These are phyloP conservation scores for Phyllostomus discolor DNA, from an alignment of 2,113 vertebrate species.

Conservation along the genomic window DNA sequence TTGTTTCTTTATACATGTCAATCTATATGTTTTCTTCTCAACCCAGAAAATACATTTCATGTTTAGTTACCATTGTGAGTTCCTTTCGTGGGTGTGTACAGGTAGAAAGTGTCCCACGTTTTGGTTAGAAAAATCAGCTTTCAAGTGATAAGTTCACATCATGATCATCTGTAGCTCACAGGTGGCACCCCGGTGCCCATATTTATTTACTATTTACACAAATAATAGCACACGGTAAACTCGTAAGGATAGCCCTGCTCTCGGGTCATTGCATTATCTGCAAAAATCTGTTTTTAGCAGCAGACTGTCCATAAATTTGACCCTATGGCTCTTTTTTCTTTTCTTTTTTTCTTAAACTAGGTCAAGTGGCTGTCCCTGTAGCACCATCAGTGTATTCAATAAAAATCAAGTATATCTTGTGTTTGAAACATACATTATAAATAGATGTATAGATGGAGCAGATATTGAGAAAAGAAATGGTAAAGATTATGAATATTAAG, in stretches of 20 bases:
- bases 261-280: background rate
- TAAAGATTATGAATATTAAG: slow-evolving; percentile 91
- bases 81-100: background rate
- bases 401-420: slow-evolving; percentile 83
- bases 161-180: background rate
- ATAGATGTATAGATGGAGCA: slow-evolving; percentile 84
- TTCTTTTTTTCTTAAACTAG: slow-evolving; percentile 66
- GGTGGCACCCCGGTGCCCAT: background rate
- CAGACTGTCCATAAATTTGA: slow-evolving; percentile 64
- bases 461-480: slow-evolving; percentile 84
- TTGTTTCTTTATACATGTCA: background rate
- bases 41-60: background rate
- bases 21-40: background rate
- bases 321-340: slow-evolving; percentile 59
- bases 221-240: slow-evolving; percentile 17
- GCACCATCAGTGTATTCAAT: slow-evolving; percentile 73
- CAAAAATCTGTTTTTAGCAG: slow-evolving; percentile 60
- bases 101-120: background rate
- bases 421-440: slow-evolving; percentile 86
- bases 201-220: slow-evolving; percentile 40
- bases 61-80: background rate
- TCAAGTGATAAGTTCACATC: background rate
- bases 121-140: slow-evolving; percentile 40
- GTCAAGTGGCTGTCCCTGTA: slow-evolving; percentile 75
- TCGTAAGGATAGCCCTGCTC: background rate